These are phyloP conservation scores for Tachypleus tridentatus DNA, from an alignment of 1,140 invertebrate species.

Conservation along the genomic window DNA sequence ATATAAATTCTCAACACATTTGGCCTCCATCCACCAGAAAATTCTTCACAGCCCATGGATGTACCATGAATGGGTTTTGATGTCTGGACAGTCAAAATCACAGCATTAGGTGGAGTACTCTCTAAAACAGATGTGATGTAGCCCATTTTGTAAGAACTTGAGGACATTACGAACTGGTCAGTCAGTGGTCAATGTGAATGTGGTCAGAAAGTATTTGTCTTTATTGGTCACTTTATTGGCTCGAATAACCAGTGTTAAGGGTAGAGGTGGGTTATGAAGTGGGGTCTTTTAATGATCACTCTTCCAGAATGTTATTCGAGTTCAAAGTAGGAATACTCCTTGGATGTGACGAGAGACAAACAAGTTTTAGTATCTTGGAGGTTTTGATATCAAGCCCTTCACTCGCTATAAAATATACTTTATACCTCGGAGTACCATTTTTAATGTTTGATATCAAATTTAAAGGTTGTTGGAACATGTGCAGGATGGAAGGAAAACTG, in stretches of 20 bases:
- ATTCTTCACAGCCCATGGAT: too few relatives aligned
- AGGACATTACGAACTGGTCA: constrained; percentile 38
- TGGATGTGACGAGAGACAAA: background rate
- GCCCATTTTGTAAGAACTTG: constrained; percentile 54
- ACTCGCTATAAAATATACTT: too few relatives aligned
- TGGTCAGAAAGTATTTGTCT: constrained; percentile 72
- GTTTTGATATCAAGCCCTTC: too few relatives aligned
- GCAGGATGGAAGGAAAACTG: too few relatives aligned
- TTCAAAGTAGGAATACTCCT: constrained; percentile 38
- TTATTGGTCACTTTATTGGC: constrained; percentile 75
- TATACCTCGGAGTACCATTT: too few relatives aligned
- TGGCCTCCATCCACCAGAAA: too few relatives aligned
- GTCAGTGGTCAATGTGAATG: constrained; percentile 47
- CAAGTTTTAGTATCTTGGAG: too few relatives aligned
- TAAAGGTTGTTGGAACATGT: too few relatives aligned
- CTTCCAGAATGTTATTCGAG: constrained; percentile 48
- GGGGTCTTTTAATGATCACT: constrained; percentile 47
- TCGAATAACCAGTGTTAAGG: constrained; percentile 63
- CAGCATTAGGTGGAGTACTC: constrained; percentile 44
- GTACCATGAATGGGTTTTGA: constrained; percentile 32
- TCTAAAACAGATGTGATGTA: constrained; percentile 60
- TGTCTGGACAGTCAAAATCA: constrained; percentile 45
- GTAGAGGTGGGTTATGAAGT: constrained; percentile 36
- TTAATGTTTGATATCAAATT: too few relatives aligned
- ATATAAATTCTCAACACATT: too few relatives aligned